Percentiles rank a stretch among this genome's conserved stretches.
These are phyloP conservation scores for Zele albiditarsus DNA, from an alignment of 2,888 invertebrate species.

Conservation along the genomic window DNA sequence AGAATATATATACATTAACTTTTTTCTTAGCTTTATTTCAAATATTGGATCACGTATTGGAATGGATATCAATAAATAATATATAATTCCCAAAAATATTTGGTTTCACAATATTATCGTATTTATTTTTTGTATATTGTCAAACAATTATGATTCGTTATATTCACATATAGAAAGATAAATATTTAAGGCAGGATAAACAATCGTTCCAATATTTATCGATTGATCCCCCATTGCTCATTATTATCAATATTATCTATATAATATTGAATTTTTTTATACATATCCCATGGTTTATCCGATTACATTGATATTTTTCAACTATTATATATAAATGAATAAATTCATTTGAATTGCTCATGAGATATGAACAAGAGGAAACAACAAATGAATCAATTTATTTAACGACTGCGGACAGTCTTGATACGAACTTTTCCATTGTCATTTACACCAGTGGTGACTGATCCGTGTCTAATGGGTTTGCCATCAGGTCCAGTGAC, in stretches of 20 bases:
- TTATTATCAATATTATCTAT: not conserved
- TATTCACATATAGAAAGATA: not conserved
- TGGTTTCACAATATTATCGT: not conserved
- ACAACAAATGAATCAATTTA: slow-evolving; percentile 2
- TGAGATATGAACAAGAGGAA: not conserved
- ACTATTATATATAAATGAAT: not conserved
- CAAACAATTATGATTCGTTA: not conserved
- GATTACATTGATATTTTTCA: not conserved
- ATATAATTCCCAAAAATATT: not conserved
- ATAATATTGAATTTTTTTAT: not conserved
- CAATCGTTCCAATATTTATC: slow-evolving; percentile 6
- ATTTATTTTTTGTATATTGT: not conserved
- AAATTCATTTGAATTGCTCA: not conserved
- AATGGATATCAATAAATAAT: not conserved
- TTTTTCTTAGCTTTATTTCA: not conserved
- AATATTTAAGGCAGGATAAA: slow-evolving; percentile 3
- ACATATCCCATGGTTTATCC: not conserved
- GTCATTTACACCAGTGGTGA: slow-evolving; percentile 81
- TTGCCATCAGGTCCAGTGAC: slow-evolving; percentile 77
- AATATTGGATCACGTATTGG: not conserved
- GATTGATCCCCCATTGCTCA: not conserved
- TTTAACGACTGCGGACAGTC: slow-evolving; percentile 73
- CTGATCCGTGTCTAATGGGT: slow-evolving; percentile 74
- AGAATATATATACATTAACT: slow-evolving; percentile 13
- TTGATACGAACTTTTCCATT: slow-evolving; percentile 83